phyloP scores from a whole-genome alignment of 1,140 invertebrate species.

The Caenorhabditis briggsae region DNA sequence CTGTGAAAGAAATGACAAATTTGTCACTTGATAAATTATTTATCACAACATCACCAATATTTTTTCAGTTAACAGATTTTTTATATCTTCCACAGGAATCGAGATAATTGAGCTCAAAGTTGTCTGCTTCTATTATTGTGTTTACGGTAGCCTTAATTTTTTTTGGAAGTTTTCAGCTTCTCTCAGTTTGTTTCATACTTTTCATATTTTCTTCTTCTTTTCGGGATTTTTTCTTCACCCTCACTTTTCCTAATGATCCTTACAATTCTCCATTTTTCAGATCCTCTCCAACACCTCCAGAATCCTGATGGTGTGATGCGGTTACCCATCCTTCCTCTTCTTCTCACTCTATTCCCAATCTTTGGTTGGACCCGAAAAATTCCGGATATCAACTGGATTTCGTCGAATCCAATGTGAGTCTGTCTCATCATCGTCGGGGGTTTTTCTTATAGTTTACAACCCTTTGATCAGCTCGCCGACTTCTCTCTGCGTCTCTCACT shows the following conservation, averaged over 20 bases:
- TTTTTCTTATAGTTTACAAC: conserved; percentile 38
- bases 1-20: background rate
- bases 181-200: background rate
- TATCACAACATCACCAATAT: too few species aligned
- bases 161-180: too few species aligned
- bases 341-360: conserved; percentile 42
- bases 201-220: background rate
- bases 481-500: conserved; percentile 20
- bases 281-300: background rate
- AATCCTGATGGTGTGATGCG: conserved; percentile 52
- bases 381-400: conserved; percentile 63
- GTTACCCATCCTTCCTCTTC: conserved; percentile 3
- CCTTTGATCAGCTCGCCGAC: conserved; percentile 30
- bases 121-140: too few species aligned
- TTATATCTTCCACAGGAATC: too few species aligned
- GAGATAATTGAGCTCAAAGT: too few species aligned
- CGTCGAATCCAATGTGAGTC: conserved; percentile 62
- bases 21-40: too few species aligned
- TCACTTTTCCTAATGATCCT: background rate
- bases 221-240: background rate
- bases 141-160: too few species aligned
- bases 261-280: background rate
- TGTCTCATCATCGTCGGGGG: background rate
- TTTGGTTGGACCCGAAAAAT: conserved; percentile 25
- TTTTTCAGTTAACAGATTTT: too few species aligned